Evolutionary conservation across 2,113 vertebrate genomes (phyloP).

Genomic region (Anthoscopus minutus): DNA sequence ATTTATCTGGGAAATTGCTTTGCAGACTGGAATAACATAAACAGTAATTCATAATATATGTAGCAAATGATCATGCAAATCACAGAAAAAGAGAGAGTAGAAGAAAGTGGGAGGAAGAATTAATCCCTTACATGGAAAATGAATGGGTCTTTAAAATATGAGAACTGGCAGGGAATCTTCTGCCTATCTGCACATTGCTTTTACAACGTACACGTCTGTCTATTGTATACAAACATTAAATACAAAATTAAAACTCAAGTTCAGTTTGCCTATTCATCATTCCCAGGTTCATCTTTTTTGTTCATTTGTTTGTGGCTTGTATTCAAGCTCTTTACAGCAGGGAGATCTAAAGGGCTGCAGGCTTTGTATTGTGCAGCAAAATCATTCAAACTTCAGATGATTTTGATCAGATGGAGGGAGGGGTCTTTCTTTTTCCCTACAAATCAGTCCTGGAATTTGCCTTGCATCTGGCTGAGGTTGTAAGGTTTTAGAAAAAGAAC

Average conservation of each 20-base stretch:
- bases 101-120: neutral
- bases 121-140: neutral
- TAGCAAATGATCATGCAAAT: slow-evolving; percentile 32
- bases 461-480: neutral
- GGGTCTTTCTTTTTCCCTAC: neutral
- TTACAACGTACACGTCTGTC: neutral
- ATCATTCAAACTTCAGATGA: neutral
- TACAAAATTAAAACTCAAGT: neutral
- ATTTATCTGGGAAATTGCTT: slow-evolving; percentile 43
- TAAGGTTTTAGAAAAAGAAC: neutral
- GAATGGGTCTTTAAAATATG: neutral
- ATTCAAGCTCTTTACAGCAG: neutral
- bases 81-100: neutral
- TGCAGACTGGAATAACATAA: slow-evolving; percentile 7
- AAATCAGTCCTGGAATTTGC: neutral
- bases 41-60: slow-evolving; percentile 12
- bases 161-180: neutral
- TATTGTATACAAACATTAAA: neutral
- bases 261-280: neutral
- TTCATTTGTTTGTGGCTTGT: neutral
- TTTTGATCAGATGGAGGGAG: neutral
- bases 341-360: neutral
- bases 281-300: neutral
- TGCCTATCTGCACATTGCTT: neutral
- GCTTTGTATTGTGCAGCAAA: neutral